phyloP scores from a whole-genome alignment of 2,888 invertebrate species.

The Entomobrya proxima region DNA sequence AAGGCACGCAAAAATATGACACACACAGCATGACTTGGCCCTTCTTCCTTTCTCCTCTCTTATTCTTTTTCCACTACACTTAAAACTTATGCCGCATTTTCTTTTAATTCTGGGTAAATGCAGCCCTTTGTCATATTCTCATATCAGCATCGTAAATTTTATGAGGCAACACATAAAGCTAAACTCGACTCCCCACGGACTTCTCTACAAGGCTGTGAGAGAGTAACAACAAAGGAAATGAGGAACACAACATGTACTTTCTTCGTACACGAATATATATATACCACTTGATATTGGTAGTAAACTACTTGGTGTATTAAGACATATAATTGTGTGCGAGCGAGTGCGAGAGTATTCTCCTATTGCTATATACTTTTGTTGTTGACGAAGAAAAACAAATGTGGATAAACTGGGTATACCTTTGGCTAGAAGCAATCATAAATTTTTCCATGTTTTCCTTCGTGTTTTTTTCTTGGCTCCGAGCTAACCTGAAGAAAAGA shows the following conservation, averaged over 20 bases:
- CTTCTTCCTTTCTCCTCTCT: conserved; percentile 31
- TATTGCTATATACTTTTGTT: not conserved
- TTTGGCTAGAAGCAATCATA: conserved; percentile 53
- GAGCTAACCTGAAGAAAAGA: conserved; percentile 32
- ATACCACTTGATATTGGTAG: too few species aligned
- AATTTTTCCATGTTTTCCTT: conserved; percentile 45
- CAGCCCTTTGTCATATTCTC: conserved; percentile 66
- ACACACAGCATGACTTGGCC: conserved; percentile 65
- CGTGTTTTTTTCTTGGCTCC: conserved; percentile 48
- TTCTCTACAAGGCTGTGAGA: conserved; percentile 19
- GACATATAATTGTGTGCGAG: too few species aligned
- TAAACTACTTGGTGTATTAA: too few species aligned
- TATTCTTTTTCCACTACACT: conserved; percentile 50
- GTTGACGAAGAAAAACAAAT: conserved; percentile 23
- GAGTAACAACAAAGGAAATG: conserved; percentile 42
- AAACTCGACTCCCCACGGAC: conserved; percentile 60
- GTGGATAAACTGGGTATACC: conserved; percentile 29
- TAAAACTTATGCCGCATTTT: conserved; percentile 62
- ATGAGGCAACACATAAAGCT: conserved; percentile 64
- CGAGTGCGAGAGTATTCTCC: too few species aligned
- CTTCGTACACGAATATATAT: not conserved
- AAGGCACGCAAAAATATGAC: conserved; percentile 65
- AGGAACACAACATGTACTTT: conserved; percentile 3
- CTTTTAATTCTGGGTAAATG: conserved; percentile 57
- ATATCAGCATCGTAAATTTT: conserved; percentile 68